phyloP scores from a whole-genome alignment of 1,140 invertebrate genomes.

The Pseudomyrmex pallidus region DNA sequence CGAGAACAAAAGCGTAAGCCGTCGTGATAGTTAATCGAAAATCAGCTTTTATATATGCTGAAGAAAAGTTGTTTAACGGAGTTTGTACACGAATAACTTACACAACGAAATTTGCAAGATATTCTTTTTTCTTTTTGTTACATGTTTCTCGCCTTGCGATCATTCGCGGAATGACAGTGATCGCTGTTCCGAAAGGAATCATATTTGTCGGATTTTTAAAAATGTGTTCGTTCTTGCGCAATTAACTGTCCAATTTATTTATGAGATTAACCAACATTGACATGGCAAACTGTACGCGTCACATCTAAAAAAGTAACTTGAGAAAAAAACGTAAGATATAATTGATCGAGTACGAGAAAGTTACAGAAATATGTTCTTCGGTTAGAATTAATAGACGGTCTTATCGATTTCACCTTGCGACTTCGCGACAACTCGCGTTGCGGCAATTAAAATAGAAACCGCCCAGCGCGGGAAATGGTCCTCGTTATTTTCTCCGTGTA shows the following conservation, averaged over 20 bases:
- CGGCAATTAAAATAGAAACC: conserved; percentile 16
- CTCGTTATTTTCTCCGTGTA: not conserved
- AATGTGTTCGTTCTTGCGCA: not conserved
- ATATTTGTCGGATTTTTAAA: not conserved
- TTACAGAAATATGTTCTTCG: not conserved
- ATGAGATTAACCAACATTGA: not conserved
- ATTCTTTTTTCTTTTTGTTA: not conserved
- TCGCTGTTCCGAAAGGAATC: not conserved
- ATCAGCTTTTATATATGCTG: not conserved
- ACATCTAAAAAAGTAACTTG: not conserved
- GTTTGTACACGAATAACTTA: too few species aligned
- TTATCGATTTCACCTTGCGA: conserved; percentile 13
- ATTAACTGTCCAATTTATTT: not conserved
- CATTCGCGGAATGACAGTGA: not conserved
- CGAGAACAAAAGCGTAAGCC: not conserved
- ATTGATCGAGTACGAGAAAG: not conserved
- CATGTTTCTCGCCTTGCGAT: not conserved
- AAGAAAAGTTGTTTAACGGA: too few species aligned
- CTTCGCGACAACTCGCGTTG: not conserved
- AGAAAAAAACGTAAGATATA: not conserved
- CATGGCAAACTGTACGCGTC: not conserved
- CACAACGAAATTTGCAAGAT: not conserved
- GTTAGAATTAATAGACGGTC: not conserved
- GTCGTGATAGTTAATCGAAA: conserved; percentile 13
- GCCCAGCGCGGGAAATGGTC: not conserved